Evolutionary conservation across 2,113 vertebrate genomes (phyloP).

Genomic region (Anoura caudifer): DNA sequence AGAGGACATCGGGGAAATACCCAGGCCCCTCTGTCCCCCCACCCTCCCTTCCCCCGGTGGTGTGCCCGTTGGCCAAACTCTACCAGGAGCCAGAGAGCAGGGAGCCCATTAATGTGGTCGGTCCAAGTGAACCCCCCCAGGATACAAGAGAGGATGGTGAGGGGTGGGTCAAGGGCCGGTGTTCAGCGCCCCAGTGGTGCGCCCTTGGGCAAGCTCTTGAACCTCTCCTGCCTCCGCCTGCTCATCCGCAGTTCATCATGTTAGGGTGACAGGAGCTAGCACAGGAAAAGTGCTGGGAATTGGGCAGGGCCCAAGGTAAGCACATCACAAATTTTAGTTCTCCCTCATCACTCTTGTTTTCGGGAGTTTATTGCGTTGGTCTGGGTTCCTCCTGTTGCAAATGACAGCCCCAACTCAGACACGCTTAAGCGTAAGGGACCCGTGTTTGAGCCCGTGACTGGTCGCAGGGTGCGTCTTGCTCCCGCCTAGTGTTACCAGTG

Average conservation of each 20-base stretch:
- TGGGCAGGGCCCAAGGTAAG: not conserved
- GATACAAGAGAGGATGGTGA: not conserved
- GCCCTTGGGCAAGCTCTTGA: not conserved
- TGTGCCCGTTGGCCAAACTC: not conserved
- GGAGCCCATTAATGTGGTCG: accelerated
- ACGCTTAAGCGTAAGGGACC: not conserved
- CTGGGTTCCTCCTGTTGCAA: not conserved
- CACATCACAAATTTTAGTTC: not conserved
- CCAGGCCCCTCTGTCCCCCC: not conserved
- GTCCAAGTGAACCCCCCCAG: not conserved
- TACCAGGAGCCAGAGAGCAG: not conserved
- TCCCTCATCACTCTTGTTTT: not conserved
- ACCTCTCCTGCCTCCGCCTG: not conserved
- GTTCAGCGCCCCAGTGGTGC: not conserved
- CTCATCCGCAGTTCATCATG: not conserved
- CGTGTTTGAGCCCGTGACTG: not conserved
- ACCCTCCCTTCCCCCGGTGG: not conserved
- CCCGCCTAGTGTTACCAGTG: not conserved
- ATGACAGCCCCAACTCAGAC: not conserved
- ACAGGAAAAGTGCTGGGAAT: not conserved
- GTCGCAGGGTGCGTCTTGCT: not conserved
- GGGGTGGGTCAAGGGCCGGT: not conserved
- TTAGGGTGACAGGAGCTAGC: not conserved
- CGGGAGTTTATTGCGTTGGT: not conserved
- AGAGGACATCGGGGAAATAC: not conserved